Conservation (phyloP, 1,140 invertebrate genomes). For the Stegodyphus mimosarum region DNA sequence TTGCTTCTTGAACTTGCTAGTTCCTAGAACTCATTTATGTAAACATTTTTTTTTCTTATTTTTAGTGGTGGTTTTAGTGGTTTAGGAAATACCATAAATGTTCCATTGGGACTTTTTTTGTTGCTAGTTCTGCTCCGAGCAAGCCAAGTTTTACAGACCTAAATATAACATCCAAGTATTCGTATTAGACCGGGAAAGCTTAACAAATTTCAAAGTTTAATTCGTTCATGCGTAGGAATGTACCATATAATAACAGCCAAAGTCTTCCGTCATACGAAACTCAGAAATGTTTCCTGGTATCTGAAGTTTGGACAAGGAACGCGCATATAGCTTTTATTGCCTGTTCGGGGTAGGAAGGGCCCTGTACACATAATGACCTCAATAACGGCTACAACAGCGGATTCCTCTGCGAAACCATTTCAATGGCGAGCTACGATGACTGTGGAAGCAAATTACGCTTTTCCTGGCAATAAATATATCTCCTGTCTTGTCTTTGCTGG, state of each 20-base stretch:
- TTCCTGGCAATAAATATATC: conserved; percentile 19
- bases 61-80: too few relatives aligned
- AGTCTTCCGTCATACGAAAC: not conserved
- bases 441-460: conserved; percentile 8
- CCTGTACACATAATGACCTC: conserved; percentile 22
- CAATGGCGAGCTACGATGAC: not conserved
- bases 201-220: conserved; percentile 18
- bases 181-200: too few relatives aligned
- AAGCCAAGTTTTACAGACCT: too few relatives aligned
- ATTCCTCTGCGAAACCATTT: conserved; percentile 2
- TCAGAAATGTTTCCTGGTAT: not conserved
- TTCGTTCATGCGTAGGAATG: not conserved
- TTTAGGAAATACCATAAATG: too few relatives aligned
- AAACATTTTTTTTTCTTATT: too few relatives aligned
- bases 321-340: conserved; percentile 7
- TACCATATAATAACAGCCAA: not conserved
- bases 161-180: too few relatives aligned
- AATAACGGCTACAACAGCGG: conserved; percentile 3
- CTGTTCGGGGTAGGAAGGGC: not conserved
- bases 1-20: too few relatives aligned
- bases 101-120: too few relatives aligned
- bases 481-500: conserved; percentile 6
- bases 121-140: too few relatives aligned
- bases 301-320: not conserved
- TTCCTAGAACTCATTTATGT: too few relatives aligned